Conservation (phyloP, 2,888 invertebrate genomes). For the Nudaria mundana region DNA sequence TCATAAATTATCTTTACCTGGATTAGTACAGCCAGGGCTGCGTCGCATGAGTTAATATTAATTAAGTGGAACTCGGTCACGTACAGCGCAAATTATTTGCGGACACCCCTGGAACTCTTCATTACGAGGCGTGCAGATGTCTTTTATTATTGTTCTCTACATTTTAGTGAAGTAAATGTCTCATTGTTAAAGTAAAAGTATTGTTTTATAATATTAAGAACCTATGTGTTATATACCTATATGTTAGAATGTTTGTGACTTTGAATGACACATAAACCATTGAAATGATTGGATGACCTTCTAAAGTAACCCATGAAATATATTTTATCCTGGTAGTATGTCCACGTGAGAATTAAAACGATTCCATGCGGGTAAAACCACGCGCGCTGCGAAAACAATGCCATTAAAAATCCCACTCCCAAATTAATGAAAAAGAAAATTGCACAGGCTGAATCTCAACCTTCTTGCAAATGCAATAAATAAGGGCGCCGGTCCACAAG, state of each 20-base stretch:
- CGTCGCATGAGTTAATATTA: constrained; percentile 48
- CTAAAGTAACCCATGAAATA: no score
- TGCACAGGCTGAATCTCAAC: no score
- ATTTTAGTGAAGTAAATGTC: constrained; percentile 9
- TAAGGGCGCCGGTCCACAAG: constrained; percentile 39
- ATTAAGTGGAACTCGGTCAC: constrained; percentile 51
- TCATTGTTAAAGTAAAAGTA: not conserved
- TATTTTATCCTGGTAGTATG: no score
- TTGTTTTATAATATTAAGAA: no score
- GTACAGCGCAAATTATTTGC: constrained; percentile 51
- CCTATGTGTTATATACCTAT: no score
- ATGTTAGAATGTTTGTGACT: no score
- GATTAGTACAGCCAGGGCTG: constrained; percentile 27
- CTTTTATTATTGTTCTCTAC: constrained; percentile 43
- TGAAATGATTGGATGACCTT: no score
- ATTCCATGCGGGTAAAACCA: no score
- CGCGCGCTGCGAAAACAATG: no score
- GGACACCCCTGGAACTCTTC: constrained; percentile 43
- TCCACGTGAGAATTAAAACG: no score
- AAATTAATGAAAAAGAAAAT: not conserved
- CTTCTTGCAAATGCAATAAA: constrained; percentile 51
- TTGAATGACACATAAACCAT: no score
- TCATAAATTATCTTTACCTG: no score
- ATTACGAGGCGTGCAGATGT: constrained; percentile 28
- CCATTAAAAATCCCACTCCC: not conserved